Percentiles rank a stretch among this genome's conserved stretches.
phyloP scores from a whole-genome alignment of 2,113 vertebrate genomes.

The Theristicus caerulescens region DNA sequence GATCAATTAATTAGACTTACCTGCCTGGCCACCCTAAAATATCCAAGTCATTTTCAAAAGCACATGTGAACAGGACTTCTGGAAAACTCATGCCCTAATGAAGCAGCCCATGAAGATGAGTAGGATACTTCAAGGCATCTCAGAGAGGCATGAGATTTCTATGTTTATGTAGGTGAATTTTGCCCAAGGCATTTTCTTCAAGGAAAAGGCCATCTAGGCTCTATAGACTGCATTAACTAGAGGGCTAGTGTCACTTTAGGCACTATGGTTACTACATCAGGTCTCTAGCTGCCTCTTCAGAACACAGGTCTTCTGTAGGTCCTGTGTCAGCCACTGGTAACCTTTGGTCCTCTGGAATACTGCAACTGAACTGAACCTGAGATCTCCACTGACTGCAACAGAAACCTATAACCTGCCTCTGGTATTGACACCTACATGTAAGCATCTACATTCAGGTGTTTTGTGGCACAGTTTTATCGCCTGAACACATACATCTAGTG shows the following conservation, averaged over 20 bases:
- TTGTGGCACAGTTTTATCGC: background rate
- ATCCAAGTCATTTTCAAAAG: background rate
- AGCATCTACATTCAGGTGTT: background rate
- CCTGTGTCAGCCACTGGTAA: background rate
- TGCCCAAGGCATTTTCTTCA: background rate
- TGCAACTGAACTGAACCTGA: background rate
- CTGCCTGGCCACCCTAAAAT: background rate
- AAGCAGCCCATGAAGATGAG: background rate
- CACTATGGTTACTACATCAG: background rate
- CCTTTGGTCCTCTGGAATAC: background rate
- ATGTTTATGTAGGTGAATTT: background rate
- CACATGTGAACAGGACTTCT: background rate
- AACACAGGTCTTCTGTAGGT: background rate
- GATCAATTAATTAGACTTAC: background rate
- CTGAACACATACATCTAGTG: background rate
- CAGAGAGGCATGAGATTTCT: background rate
- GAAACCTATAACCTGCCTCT: background rate
- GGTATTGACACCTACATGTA: background rate
- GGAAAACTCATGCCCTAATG: background rate
- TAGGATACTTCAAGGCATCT: background rate
- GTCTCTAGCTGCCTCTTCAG: background rate
- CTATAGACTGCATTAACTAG: background rate
- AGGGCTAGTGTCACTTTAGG: background rate
- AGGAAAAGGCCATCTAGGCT: background rate
- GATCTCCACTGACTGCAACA: background rate